Evolutionary conservation across 2,888 invertebrate species (phyloP), one percentile per base, ranked within the genome.

Genomic region (Brachypalpus laphriformis): DNA sequence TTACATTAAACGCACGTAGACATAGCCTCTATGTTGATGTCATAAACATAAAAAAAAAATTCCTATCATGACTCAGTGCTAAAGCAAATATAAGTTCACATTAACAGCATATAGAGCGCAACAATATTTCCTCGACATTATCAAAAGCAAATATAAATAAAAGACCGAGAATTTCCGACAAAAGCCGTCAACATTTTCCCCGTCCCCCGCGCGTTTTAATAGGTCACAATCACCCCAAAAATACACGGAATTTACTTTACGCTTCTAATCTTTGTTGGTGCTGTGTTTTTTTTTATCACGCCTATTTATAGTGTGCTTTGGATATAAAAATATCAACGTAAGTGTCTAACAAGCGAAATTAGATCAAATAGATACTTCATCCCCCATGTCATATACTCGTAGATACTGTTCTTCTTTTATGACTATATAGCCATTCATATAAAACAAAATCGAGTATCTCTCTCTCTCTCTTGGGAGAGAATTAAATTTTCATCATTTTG

Each of bases 401-500:
- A n/a, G n/a, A n/a, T n/a, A n/a, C n/a, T n/a, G 25, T 2, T 4
- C 2, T 25, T 25, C 5, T 5, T 25, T 25, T 25, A 25, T 25
- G 25, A 25, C 25, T 4, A 2, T 2, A 25, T 5, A 25, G 25
- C 5, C 25, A 4, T 25, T 25, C n/a, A n/a, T n/a, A n/a, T n/a
- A n/a, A n/a, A n/a, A n/a, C n/a, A n/a, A n/a, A n/a, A n/a, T 37
- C n/a, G n/a, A 40, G 14, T 40, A 14, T 40, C n/a, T 40, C 5
- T 31, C n/a, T 40, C 6, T 16, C 18, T 47, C 11, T 47, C 20
- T 20, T 47, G 20, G 57, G 0, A 18, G 11, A 9, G 49, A 49
- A 14, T 51, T 45, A 34, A 49, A 40, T 34, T 61, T 63, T 63
- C 71, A 42, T 80, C 70, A 42, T 72, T 65, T 71, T 71, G 56